Evolutionary conservation across 2,888 invertebrate species (phyloP), one percentile per base, ranked within the genome.

Genomic region (Troides aeacus): DNA sequence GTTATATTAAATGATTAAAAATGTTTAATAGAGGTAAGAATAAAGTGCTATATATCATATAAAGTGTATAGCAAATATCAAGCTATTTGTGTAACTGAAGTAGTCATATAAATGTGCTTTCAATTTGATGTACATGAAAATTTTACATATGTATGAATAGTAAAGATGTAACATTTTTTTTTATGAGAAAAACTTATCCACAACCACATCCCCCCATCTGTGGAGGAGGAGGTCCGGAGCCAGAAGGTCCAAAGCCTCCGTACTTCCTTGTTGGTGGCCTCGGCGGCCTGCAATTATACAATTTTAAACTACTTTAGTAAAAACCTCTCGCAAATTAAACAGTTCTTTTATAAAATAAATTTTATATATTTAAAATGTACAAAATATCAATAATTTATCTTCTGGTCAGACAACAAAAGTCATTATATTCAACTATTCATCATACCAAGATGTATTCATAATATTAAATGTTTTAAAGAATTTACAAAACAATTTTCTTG

Each of bases 121-220:
- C 30, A 30, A 30, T 30, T 30, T 30, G 1, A 46, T 46, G 12
- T 46, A 46, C 12, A 12, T 46, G 46, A 12, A 46, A 46, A 46
- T 12, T 46, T 46, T 46, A 12, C 46, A 24, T 1, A 18, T 21
- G 15, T 36, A 4, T 60, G 7, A 60, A 18, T 7, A 18, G 4
- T n/a, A 36, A 18, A 36, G 15, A 50, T 10, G 6, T 6, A n/a
- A n/a, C 15, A n/a, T 36, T 60, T 36, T 18, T 60, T 1, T 15
- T 36, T 30, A 36, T 18, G 6, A 36, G 36, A 39, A 21, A n/a
- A 78, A 78, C 79, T 70, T 84, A 81, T 1, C 88, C 89, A 73
- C 92, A 90, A n/a, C 92, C 89, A 71, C 92, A 90, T 17, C 91
- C 91, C 0, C 89, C 90, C 83, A 84, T 84, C 0, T 90, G 91